phyloP scores from a whole-genome alignment of 2,113 vertebrate species.

The Piprites chloris region DNA sequence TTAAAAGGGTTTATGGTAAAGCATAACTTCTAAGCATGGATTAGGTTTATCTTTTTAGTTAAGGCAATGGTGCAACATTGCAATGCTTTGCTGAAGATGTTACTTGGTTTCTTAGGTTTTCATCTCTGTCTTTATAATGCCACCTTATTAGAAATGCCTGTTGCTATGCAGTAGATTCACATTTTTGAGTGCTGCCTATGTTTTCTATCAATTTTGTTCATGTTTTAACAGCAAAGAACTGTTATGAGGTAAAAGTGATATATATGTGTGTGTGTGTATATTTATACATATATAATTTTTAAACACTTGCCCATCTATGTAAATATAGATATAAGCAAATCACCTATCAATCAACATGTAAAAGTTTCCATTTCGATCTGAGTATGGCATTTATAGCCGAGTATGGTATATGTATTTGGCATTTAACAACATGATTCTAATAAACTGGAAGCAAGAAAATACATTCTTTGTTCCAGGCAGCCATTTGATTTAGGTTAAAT shows the following conservation, averaged over 20 bases:
- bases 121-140: background rate
- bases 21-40: background rate
- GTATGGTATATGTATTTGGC: background rate
- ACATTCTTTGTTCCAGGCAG: background rate
- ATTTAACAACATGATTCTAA: background rate
- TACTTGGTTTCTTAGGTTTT: background rate
- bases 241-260: background rate
- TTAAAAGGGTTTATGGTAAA: background rate
- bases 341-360: background rate
- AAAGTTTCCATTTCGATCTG: background rate
- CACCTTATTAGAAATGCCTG: background rate
- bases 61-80: background rate
- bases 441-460: slow-evolving; percentile 11
- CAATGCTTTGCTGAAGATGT: background rate
- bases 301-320: background rate
- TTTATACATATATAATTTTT: background rate
- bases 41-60: background rate
- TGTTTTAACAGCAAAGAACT: background rate
- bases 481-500: slow-evolving; percentile 50
- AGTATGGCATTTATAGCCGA: too few relatives aligned
- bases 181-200: background rate
- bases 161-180: background rate
- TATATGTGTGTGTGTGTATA: background rate
- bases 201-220: background rate
- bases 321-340: background rate